Percentiles rank a stretch among this genome's conserved stretches.
Conservation (phyloP, 1,140 invertebrate genomes). For the Drosophila quadrilineata region DNA sequence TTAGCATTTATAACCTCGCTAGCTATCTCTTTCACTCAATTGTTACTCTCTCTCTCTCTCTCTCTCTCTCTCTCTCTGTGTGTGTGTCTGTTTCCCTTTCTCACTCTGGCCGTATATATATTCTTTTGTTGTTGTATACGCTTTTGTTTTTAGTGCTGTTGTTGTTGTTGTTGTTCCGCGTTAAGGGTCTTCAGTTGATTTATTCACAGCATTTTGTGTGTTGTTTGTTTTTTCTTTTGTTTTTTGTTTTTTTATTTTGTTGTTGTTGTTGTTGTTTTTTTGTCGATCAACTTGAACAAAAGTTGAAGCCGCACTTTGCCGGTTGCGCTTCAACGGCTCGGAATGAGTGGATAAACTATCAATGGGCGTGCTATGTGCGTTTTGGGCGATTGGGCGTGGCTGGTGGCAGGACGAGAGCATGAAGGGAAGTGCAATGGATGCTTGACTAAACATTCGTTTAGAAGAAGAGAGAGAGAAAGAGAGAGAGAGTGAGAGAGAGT, state of each 20-base stretch:
- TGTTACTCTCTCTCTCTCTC: no score
- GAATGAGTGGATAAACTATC: constrained; percentile 45
- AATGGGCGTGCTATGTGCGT: constrained; percentile 11
- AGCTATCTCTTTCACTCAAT: no score
- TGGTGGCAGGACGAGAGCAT: not conserved
- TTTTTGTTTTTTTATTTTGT: no score
- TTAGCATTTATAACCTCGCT: no score
- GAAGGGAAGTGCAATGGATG: not conserved
- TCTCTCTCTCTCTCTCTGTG: not conserved
- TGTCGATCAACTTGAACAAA: constrained; percentile 41
- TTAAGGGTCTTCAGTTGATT: constrained; percentile 10
- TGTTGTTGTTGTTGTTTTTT: not conserved
- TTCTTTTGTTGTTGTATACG: not conserved
- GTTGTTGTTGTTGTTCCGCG: constrained; percentile 2
- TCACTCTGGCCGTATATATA: not conserved
- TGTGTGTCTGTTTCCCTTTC: not conserved
- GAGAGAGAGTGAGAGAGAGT: not conserved
- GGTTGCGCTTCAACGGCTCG: constrained; percentile 38
- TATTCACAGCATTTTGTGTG: no score
- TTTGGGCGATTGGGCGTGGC: not conserved
- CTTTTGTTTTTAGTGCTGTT: not conserved
- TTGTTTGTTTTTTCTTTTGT: not conserved
- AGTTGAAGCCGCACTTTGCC: constrained; percentile 44
- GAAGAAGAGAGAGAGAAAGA: not conserved
- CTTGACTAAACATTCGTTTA: constrained; percentile 5